Percentiles rank a stretch among this genome's conserved stretches.
phyloP scores from a whole-genome alignment of 2,888 invertebrate genomes.

The Mesochorus sp. region DNA sequence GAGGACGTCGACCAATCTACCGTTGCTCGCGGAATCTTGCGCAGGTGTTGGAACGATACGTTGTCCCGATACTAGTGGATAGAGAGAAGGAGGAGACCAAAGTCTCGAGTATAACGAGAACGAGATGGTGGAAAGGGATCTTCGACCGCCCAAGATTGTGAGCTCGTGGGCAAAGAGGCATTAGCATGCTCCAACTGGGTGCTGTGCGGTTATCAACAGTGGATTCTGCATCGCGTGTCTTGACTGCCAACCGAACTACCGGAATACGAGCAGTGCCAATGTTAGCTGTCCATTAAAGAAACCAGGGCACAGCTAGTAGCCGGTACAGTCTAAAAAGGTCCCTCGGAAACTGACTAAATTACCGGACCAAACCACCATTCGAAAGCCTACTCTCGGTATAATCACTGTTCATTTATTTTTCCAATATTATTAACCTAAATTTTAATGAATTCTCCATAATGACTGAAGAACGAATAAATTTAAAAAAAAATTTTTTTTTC shows the following conservation, averaged over 20 bases:
- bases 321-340: no score
- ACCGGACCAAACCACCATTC: no score
- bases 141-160: slow-evolving; percentile 61
- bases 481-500: no score
- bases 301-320: no score
- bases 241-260: slow-evolving; percentile 69
- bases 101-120: slow-evolving; percentile 26
- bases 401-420: no score
- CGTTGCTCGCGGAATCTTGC: slow-evolving; percentile 46
- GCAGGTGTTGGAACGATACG: slow-evolving; percentile 31
- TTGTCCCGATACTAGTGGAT: slow-evolving; percentile 14
- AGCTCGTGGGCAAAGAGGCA: slow-evolving; percentile 57
- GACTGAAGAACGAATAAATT: no score
- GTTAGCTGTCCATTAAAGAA: neutral
- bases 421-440: no score
- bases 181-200: slow-evolving; percentile 73
- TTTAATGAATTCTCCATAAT: no score
- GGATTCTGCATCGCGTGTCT: slow-evolving; percentile 72
- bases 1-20: slow-evolving; percentile 68
- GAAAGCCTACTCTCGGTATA: no score
- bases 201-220: slow-evolving; percentile 73
- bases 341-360: no score
- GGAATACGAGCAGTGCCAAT: neutral
- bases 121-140: slow-evolving; percentile 61
- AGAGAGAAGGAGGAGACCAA: slow-evolving; percentile 5